Percentiles rank a stretch among this genome's conserved stretches.
These are phyloP conservation scores for Notarius quadriscutis DNA, from an alignment of 2,113 vertebrate genomes.

Conservation along the genomic window DNA sequence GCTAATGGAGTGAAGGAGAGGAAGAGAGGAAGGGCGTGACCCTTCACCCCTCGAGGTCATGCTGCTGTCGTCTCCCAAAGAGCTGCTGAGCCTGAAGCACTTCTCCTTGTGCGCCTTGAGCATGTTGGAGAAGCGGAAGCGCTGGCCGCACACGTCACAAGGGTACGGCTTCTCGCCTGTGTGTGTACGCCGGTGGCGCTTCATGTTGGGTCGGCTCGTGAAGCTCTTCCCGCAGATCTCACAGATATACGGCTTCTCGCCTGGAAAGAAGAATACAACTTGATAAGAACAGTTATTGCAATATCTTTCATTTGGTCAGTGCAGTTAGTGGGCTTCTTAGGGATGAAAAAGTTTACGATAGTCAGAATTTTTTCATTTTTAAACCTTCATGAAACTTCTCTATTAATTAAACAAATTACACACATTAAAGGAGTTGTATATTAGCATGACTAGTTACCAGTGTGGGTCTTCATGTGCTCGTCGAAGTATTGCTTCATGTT, in stretches of 20 bases:
- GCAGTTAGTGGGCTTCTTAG: neutral
- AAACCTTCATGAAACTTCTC: neutral
- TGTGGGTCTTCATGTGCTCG: conserved; percentile 93
- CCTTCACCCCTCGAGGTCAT: conserved; percentile 61
- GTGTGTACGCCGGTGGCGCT: conserved; percentile 94
- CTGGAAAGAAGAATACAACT: conserved; percentile 61
- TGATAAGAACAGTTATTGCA: neutral
- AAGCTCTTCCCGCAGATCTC: conserved; percentile 98
- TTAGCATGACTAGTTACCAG: conserved; percentile 60
- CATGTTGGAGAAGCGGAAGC: conserved; percentile 99
- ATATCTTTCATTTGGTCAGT: neutral
- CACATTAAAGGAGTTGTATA: neutral
- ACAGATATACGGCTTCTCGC: conserved; percentile 97
- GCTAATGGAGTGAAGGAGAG: conserved; percentile 72
- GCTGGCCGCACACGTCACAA: conserved; percentile 91
- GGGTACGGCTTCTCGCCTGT: conserved; percentile 96
- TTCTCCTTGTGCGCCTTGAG: conserved; percentile 97
- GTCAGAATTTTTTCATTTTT: neutral
- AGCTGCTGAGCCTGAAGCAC: conserved; percentile 88
- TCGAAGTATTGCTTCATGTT: conserved; percentile 99
- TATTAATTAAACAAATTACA: neutral
- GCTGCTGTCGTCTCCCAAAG: conserved; percentile 67
- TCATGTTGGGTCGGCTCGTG: conserved; percentile 99
- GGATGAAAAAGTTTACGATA: neutral
- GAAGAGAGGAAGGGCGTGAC: conserved; percentile 66